Conservation (phyloP, 30 jellyfish, hydroid and myxozoan species). For the Pelagia noctiluca region DNA sequence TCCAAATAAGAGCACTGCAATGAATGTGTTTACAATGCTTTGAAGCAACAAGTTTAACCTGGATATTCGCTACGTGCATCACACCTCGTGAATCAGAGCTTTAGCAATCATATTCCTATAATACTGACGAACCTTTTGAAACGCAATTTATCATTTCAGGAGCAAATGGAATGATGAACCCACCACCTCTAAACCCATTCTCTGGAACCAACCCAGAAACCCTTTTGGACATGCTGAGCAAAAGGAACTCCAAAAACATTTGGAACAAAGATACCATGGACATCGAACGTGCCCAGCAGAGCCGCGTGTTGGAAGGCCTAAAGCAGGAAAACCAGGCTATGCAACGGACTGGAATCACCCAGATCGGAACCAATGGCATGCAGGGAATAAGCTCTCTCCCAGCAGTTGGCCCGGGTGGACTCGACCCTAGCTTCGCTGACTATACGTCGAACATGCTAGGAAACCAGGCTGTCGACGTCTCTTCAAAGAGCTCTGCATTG, state of each 20-base stretch:
- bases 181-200: constrained; percentile 44
- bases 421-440: constrained; percentile 99
- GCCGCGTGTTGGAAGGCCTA: constrained; percentile 20
- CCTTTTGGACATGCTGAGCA: constrained; percentile 90
- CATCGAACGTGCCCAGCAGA: constrained; percentile 53
- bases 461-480: constrained; percentile 45
- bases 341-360: constrained; percentile 35
- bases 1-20: too few relatives aligned
- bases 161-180: constrained; percentile 5
- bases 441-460: constrained; percentile 46
- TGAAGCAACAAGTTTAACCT: too few relatives aligned
- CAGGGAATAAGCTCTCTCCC: constrained; percentile 63
- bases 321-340: constrained; percentile 30
- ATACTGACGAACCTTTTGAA: constrained; percentile 5
- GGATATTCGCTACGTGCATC: too few relatives aligned
- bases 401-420: constrained; percentile 26
- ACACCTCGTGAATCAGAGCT: too few relatives aligned
- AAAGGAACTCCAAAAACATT: constrained; percentile 61
- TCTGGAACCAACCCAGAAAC: constrained; percentile 91
- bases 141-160: constrained; percentile 10
- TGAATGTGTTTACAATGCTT: too few relatives aligned
- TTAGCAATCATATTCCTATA: too few relatives aligned
- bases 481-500: constrained; percentile 39
- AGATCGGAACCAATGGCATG: constrained; percentile 74
- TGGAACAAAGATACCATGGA: constrained; percentile 52